Evolutionary conservation across 1,140 invertebrate genomes (phyloP).

Genomic region (Temnothorax curvispinosus): DNA sequence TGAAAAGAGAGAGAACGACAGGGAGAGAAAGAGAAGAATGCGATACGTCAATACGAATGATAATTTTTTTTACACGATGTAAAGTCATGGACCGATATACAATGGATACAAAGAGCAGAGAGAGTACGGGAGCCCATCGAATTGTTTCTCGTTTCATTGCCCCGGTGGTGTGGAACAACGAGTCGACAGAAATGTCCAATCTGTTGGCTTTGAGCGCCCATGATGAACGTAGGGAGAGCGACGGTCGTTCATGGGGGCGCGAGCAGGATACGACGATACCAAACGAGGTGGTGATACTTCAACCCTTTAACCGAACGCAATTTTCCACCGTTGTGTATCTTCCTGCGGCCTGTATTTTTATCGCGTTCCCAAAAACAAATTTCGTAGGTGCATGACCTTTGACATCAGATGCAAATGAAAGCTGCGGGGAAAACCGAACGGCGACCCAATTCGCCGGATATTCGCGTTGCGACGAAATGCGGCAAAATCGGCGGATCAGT

Average conservation of each 20-base stretch:
- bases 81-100: slow-evolving; percentile 14
- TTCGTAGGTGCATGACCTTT: slow-evolving; percentile 42
- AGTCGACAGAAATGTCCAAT: slow-evolving; percentile 69
- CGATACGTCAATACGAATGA: slow-evolving; percentile 31
- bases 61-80: slow-evolving; percentile 50
- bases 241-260: background rate
- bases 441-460: slow-evolving; percentile 44
- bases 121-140: slow-evolving; percentile 44
- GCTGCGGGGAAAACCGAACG: background rate
- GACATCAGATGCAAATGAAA: slow-evolving; percentile 59
- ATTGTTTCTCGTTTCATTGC: slow-evolving; percentile 73
- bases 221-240: slow-evolving; percentile 33
- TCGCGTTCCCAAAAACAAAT: slow-evolving; percentile 63
- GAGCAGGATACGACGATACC: slow-evolving; percentile 27
- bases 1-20: background rate
- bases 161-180: slow-evolving; percentile 60
- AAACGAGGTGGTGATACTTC: slow-evolving; percentile 23
- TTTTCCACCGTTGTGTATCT: slow-evolving; percentile 66
- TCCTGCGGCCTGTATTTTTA: slow-evolving; percentile 60
- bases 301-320: slow-evolving; percentile 59
- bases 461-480: slow-evolving; percentile 10
- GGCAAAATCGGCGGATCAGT: slow-evolving; percentile 22
- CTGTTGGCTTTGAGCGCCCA: slow-evolving; percentile 64
- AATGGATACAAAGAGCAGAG: background rate
- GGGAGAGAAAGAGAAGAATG: background rate